phyloP scores from a whole-genome alignment of 2,113 vertebrate species.

The Cebus imitator region DNA sequence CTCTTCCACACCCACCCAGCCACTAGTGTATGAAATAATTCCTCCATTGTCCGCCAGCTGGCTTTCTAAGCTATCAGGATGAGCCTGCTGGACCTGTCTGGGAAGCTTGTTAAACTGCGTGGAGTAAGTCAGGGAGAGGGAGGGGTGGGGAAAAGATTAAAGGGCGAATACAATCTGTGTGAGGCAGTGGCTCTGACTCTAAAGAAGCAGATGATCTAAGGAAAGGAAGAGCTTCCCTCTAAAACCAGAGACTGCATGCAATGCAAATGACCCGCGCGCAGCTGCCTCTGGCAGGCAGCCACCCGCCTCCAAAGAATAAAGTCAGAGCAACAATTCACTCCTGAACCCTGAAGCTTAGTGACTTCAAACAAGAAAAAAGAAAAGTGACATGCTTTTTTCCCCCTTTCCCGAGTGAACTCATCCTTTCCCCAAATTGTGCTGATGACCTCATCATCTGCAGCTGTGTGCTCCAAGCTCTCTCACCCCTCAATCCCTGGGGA shows the following conservation, averaged over 20 bases:
- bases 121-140: slow-evolving; percentile 73
- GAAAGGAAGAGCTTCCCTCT: slow-evolving; percentile 86
- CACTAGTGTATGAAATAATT: slow-evolving; percentile 83
- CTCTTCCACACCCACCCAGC: slow-evolving; percentile 66
- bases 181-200: slow-evolving; percentile 83
- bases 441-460: slow-evolving; percentile 85
- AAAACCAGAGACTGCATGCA: slow-evolving; percentile 83
- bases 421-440: slow-evolving; percentile 78
- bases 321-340: slow-evolving; percentile 85
- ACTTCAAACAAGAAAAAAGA: slow-evolving; percentile 86
- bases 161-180: slow-evolving; percentile 83
- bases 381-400: slow-evolving; percentile 81
- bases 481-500: slow-evolving; percentile 2
- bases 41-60: slow-evolving; percentile 82
- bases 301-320: slow-evolving; percentile 87
- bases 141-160: slow-evolving; percentile 84
- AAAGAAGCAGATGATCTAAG: slow-evolving; percentile 89
- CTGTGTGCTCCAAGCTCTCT: slow-evolving; percentile 74
- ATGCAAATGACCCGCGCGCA: slow-evolving; percentile 88
- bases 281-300: slow-evolving; percentile 90
- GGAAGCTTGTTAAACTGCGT: slow-evolving; percentile 83
- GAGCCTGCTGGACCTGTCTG: slow-evolving; percentile 83
- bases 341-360: slow-evolving; percentile 85
- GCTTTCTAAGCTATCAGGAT: slow-evolving; percentile 81
- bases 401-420: slow-evolving; percentile 73